A percentile compares a stretch with the other conserved stretches of the same genome.
These are phyloP conservation scores for Frankliniella fusca DNA, from an alignment of 2,888 invertebrate genomes.

Conservation along the genomic window DNA sequence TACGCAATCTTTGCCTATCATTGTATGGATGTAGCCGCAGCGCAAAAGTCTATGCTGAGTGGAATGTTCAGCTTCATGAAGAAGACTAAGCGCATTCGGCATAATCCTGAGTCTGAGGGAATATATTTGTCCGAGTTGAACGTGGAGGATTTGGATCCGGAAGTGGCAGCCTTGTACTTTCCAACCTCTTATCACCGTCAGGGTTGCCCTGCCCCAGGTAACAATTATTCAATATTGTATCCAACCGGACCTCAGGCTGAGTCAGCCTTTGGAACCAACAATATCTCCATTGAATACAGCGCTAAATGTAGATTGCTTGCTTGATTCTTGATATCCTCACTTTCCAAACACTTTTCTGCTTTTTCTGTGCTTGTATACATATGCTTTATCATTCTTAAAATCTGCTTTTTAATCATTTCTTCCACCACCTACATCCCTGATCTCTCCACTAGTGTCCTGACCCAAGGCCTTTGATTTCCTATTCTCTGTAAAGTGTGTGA, in stretches of 20 bases:
- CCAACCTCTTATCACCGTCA: slow-evolving; percentile 55
- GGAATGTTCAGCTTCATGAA: slow-evolving; percentile 93
- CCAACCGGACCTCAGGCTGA: neutral
- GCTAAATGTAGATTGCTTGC: too few relatives aligned
- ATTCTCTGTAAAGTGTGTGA: neutral
- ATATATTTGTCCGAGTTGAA: slow-evolving; percentile 91
- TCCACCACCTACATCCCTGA: neutral
- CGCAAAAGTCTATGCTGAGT: slow-evolving; percentile 71
- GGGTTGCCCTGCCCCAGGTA: slow-evolving; percentile 23
- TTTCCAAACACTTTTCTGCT: neutral
- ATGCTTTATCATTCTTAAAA: neutral
- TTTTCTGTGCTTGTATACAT: neutral
- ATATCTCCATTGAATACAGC: too few relatives aligned
- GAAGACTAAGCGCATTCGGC: slow-evolving; percentile 60
- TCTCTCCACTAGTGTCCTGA: neutral
- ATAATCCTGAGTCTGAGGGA: slow-evolving; percentile 64
- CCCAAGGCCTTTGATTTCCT: neutral
- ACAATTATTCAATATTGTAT: neutral
- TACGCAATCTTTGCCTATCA: neutral
- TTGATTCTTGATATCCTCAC: too few relatives aligned
- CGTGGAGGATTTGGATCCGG: slow-evolving; percentile 88
- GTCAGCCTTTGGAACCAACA: too few relatives aligned
- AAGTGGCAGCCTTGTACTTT: slow-evolving; percentile 83
- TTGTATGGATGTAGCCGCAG: slow-evolving; percentile 44
- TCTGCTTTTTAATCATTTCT: neutral